Evolutionary conservation across 2,888 invertebrate species (phyloP).

Genomic region (Sinodicranocentrus sp.): DNA sequence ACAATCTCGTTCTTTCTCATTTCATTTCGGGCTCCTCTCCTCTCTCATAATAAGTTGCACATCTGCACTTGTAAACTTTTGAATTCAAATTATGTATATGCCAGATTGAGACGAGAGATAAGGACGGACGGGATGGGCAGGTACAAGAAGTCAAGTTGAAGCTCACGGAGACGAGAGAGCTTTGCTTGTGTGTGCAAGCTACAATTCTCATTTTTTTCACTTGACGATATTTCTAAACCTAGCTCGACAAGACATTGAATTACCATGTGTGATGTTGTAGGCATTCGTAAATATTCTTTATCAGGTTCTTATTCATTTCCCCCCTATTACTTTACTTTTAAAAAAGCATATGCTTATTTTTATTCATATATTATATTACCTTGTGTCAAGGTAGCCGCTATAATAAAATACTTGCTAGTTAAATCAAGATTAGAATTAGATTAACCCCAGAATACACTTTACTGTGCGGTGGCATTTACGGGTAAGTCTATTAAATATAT

Average conservation of each 20-base stretch:
- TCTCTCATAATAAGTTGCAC: constrained; percentile 36
- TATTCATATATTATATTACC: not conserved
- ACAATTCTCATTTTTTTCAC: constrained; percentile 36
- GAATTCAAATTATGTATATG: constrained; percentile 69
- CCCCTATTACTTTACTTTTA: not conserved
- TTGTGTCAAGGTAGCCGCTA: not conserved
- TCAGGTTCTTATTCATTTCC: not conserved
- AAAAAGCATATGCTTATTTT: not conserved
- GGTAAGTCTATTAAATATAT: too few species aligned
- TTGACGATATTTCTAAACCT: constrained; percentile 23
- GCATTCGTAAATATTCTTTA: not conserved
- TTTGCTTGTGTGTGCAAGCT: constrained; percentile 22
- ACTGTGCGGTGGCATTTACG: too few species aligned
- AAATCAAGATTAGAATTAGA: constrained; percentile 57
- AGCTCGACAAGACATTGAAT: too few species aligned
- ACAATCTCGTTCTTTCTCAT: not conserved
- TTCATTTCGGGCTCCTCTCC: constrained; percentile 1
- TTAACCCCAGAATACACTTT: not conserved
- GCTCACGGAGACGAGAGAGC: not conserved
- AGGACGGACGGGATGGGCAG: constrained; percentile 64
- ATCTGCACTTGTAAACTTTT: constrained; percentile 50
- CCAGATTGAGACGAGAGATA: constrained; percentile 69
- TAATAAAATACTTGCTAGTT: constrained; percentile 30
- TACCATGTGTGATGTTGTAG: not conserved
- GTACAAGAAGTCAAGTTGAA: constrained; percentile 50